Evolutionary conservation across 2,888 invertebrate genomes (phyloP).

Genomic region (Norana najaformis): DNA sequence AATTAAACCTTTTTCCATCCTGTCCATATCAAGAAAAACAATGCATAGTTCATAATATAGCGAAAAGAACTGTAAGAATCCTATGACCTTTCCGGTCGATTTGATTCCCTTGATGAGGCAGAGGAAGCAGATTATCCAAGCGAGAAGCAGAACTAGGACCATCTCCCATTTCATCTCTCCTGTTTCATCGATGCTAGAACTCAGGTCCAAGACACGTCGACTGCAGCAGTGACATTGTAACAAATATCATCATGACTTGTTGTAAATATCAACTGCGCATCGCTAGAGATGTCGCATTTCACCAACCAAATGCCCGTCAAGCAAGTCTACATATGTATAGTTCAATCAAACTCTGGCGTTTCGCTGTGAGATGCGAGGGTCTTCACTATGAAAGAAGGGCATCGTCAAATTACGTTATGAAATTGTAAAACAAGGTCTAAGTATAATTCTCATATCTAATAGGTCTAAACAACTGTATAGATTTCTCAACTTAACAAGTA

Average conservation of each 20-base stretch:
- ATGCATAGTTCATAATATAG: background rate
- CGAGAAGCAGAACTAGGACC: conserved; percentile 55
- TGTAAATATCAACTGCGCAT: conserved; percentile 43
- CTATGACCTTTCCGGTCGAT: conserved; percentile 58
- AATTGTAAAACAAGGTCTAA: no score
- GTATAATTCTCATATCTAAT: no score
- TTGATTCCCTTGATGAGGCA: conserved; percentile 60
- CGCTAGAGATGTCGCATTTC: background rate
- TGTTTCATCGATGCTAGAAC: conserved; percentile 50
- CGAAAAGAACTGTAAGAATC: background rate
- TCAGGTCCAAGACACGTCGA: conserved; percentile 42
- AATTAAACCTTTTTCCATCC: background rate
- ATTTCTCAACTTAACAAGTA: no score
- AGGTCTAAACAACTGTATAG: no score
- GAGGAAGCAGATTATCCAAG: conserved; percentile 59
- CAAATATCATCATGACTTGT: background rate
- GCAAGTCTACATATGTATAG: no score
- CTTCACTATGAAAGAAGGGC: no score
- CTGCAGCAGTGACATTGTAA: conserved; percentile 46
- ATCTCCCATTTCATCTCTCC: conserved; percentile 57
- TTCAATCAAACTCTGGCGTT: no score
- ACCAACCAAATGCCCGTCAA: background rate
- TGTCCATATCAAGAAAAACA: background rate
- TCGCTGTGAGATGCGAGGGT: no score
- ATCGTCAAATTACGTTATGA: no score